Evolutionary conservation across 2,797 vertebrate genomes (phyloP).

Genomic region (Geotria australis): DNA sequence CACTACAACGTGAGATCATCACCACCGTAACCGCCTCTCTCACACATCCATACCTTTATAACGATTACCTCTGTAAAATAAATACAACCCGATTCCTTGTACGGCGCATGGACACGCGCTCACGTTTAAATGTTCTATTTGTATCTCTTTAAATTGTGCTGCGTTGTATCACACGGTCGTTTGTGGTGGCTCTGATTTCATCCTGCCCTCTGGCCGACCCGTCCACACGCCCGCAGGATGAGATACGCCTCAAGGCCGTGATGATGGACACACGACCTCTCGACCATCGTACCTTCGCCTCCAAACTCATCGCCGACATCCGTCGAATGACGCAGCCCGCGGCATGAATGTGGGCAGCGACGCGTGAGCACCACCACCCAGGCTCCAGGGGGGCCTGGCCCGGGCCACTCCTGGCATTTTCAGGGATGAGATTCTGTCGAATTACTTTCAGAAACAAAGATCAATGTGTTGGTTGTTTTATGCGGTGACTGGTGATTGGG

Average conservation of each 20-base stretch:
- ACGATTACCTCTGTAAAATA: background rate
- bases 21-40: background rate
- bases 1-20: constrained; percentile 60
- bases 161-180: no score
- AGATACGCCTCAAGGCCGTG: background rate
- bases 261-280: background rate
- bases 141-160: no score
- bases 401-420: no score
- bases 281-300: background rate
- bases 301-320: background rate
- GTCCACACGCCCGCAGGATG: background rate
- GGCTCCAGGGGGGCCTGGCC: no score
- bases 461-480: no score
- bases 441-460: no score
- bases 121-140: no score
- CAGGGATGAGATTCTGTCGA: no score
- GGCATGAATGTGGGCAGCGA: background rate
- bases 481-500: no score
- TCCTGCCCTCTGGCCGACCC: no score
- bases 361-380: background rate
- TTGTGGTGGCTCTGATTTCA: no score
- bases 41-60: background rate
- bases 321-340: background rate
- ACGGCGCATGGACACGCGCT: background rate
- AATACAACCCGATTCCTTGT: background rate